Percentiles rank a stretch among this genome's conserved stretches.
Conservation (phyloP, 2,113 vertebrate genomes). For the Sylvicapra grimmia region DNA sequence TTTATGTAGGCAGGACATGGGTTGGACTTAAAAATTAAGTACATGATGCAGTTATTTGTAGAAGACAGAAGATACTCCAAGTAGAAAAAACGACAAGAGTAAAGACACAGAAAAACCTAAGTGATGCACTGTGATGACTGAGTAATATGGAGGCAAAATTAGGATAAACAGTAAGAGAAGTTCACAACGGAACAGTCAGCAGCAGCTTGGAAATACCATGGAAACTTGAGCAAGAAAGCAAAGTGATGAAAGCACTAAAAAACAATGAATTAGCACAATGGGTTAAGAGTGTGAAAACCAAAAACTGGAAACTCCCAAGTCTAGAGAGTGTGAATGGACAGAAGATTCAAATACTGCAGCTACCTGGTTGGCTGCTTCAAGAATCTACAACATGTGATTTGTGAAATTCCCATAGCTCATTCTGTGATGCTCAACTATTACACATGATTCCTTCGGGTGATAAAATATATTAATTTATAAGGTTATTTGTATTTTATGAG, state of each 20-base stretch:
- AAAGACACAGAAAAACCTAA: background rate
- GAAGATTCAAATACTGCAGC: background rate
- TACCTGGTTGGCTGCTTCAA: background rate
- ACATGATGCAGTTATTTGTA: background rate
- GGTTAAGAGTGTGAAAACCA: background rate
- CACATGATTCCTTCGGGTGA: background rate
- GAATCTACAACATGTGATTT: fast-evolving
- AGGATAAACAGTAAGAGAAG: background rate
- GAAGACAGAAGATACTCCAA: background rate
- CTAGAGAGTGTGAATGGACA: background rate
- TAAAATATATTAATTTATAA: background rate
- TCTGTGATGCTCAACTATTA: background rate
- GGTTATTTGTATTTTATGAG: background rate
- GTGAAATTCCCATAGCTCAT: background rate
- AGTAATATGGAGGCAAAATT: background rate
- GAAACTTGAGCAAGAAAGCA: background rate
- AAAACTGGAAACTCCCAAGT: background rate
- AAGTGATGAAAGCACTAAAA: background rate
- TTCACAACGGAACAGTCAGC: background rate
- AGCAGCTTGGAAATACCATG: background rate
- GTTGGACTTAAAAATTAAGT: background rate
- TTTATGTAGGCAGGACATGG: background rate
- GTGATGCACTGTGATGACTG: fast-evolving
- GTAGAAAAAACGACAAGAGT: background rate
- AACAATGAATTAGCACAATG: background rate